These are phyloP conservation scores for Malthinus seriepunctatus DNA, from an alignment of 2,888 invertebrate genomes.

Conservation along the genomic window DNA sequence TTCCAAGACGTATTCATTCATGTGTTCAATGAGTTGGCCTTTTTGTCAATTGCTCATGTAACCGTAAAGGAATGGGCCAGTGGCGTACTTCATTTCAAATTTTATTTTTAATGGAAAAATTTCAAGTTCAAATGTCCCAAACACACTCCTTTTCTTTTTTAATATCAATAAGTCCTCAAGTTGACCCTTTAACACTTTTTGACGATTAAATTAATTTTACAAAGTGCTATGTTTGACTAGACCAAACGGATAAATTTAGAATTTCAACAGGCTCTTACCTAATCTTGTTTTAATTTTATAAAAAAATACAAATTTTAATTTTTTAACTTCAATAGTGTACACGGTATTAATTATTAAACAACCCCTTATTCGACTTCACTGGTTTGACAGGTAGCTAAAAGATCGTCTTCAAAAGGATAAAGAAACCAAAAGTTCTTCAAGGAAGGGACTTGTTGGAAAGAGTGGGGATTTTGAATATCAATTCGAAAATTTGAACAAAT, in stretches of 20 bases:
- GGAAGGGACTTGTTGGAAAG: conserved; percentile 20
- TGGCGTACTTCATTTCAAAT: conserved; percentile 1
- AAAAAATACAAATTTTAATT: not conserved
- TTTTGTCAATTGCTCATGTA: conserved; percentile 48
- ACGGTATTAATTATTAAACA: too few species aligned
- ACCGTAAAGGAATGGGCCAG: conserved; percentile 42
- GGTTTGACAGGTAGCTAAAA: conserved; percentile 11
- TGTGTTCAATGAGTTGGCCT: conserved; percentile 46
- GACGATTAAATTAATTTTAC: too few species aligned
- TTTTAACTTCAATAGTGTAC: not conserved
- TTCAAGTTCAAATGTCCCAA: too few species aligned
- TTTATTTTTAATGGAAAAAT: not conserved
- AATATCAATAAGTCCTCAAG: too few species aligned
- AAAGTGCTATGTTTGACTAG: too few species aligned
- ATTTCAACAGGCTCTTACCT: too few species aligned
- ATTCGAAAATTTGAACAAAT: conserved; percentile 16
- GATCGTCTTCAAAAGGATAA: conserved; percentile 14
- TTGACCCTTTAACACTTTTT: too few species aligned
- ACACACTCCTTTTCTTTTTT: too few species aligned
- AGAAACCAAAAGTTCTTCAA: conserved; percentile 26
- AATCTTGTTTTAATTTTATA: not conserved
- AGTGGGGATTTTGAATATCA: conserved; percentile 35
- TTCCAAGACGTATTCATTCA: conserved; percentile 37
- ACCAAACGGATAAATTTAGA: too few species aligned
- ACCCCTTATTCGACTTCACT: not conserved